These are phyloP conservation scores for Cinclus mexicanus DNA, from an alignment of 2,113 vertebrate genomes.

Conservation along the genomic window DNA sequence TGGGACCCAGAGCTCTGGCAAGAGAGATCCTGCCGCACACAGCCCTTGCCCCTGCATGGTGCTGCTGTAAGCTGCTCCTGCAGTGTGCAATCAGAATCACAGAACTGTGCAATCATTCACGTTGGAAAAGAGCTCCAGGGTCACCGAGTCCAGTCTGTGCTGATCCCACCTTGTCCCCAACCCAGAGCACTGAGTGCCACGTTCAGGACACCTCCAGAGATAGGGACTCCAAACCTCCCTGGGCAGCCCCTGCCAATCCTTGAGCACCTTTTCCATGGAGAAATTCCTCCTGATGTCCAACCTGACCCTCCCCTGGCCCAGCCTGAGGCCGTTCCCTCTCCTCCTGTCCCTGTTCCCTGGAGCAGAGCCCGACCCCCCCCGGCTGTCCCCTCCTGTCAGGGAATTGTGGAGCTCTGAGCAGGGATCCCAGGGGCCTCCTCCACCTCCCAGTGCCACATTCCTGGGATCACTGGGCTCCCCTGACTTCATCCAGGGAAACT, in stretches of 20 bases:
- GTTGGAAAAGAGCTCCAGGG: background rate
- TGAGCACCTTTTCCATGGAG: rapidly evolving
- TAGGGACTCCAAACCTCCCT: background rate
- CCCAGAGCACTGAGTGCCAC: background rate
- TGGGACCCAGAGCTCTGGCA: background rate
- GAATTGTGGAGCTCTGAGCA: background rate
- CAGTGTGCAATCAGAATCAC: background rate
- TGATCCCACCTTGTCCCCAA: background rate
- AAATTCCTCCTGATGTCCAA: rapidly evolving
- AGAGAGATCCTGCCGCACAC: background rate
- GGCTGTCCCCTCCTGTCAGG: background rate
- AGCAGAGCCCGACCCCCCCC: background rate
- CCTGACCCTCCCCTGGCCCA: background rate
- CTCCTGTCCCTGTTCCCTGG: background rate
- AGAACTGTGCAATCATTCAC: too few species aligned
- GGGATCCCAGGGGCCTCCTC: background rate
- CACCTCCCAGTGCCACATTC: background rate
- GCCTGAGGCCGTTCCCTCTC: background rate
- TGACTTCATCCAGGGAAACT: background rate
- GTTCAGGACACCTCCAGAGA: background rate
- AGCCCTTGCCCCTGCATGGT: rapidly evolving
- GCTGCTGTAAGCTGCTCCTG: background rate
- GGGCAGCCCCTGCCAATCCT: rapidly evolving
- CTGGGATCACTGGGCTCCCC: background rate
- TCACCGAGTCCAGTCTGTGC: rapidly evolving